Percentiles rank a stretch among this genome's conserved stretches.
These are phyloP conservation scores for Epizoanthus stellaris DNA, from an alignment of 92 coral and sea anemone species.

Conservation along the genomic window DNA sequence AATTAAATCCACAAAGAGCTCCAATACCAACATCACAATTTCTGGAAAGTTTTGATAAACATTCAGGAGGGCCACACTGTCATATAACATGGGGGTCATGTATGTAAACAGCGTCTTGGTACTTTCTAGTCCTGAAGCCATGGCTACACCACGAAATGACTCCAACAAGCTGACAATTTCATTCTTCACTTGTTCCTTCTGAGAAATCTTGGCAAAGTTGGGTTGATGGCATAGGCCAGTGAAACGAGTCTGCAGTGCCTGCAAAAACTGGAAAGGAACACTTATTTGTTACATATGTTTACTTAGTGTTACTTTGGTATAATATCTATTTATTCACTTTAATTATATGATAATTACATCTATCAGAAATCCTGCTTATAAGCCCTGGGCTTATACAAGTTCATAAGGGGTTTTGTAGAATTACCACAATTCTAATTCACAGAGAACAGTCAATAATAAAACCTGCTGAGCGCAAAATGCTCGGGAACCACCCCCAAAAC, in stretches of 20 bases:
- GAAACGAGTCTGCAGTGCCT: conserved; percentile 81
- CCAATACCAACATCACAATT: conserved; percentile 86
- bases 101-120: conserved; percentile 65
- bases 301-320: neutral
- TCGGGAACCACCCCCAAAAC: no score
- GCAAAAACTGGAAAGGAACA: conserved; percentile 72
- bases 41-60: conserved; percentile 91
- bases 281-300: neutral
- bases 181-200: conserved; percentile 75
- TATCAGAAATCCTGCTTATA: no score
- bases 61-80: conserved; percentile 76
- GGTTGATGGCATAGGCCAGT: conserved; percentile 79
- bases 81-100: conserved; percentile 76
- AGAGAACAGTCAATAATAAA: no score
- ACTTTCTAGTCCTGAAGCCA: conserved; percentile 73
- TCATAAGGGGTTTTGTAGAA: no score
- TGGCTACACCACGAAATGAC: conserved; percentile 91
- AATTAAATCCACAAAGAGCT: conserved; percentile 80
- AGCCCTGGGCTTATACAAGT: no score
- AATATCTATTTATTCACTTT: no score
- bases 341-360: no score
- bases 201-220: conserved; percentile 81
- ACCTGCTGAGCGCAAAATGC: no score
- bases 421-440: no score
- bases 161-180: conserved; percentile 84